Evolutionary conservation across 1,140 invertebrate genomes (phyloP), one percentile per base, ranked within the genome.

Genomic region (Hyposmocoma kahamanoa): DNA sequence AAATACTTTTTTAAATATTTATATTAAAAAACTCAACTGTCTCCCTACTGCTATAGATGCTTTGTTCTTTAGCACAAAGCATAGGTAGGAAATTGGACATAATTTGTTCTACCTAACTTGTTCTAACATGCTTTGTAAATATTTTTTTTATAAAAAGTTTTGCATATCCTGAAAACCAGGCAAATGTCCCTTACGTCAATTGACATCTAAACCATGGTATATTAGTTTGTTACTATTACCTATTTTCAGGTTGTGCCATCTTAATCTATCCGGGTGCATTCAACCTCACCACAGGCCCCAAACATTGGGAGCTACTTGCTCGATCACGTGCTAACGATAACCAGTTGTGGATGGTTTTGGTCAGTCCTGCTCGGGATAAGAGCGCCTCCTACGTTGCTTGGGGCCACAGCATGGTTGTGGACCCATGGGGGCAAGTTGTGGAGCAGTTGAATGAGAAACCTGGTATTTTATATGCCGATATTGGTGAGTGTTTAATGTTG

Each of bases 241-340:
- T 42, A 39, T 30, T 18, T 17, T 1, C 53, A 93, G 95, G 94
- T 1, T 97, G 96, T 67, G 90, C 95, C 44, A 83, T 97, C 62
- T 75, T 97, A 11, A 84, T 98, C 8, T 98, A 97, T 82, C 96
- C 96, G n/a, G 96, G 92, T 36, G 96, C 96, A 10, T 98, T 98
- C 73, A 98, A 97, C 82, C 95, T 97, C 92, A 97, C 95, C 9
- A 98, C 97, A 0, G 97, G 97, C 0, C 96, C 96, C 0, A 80
- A 94, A 9, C 97, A 98, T 75, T 98, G 96, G 96, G 94, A 97
- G 64, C 79, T 98, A 1, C 83, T 98, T 2, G 90, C 91, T 53
- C 88, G 94, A 34, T 88, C 90, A 0, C 87, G 97, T 42, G 96
- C 97, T 18, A 89, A 94, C 28, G 97, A 98, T 81, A 96, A 97